These are phyloP conservation scores for Palythoa grandiflora DNA, from an alignment of 92 coral and sea anemone genomes.

Conservation along the genomic window DNA sequence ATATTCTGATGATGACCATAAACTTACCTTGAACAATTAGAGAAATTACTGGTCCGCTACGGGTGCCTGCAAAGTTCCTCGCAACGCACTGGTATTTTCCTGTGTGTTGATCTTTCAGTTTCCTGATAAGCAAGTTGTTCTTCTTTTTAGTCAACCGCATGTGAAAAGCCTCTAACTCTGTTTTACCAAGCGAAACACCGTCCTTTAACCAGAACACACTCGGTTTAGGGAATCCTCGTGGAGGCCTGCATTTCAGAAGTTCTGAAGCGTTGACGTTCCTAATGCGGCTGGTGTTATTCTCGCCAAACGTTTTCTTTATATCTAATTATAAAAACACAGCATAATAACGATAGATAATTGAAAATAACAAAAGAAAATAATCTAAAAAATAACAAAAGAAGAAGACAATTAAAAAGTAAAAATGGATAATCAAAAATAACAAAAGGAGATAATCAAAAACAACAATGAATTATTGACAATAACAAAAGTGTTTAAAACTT, in stretches of 20 bases:
- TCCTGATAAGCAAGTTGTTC: conserved; percentile 19
- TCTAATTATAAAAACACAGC: not conserved
- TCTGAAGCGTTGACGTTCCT: not conserved
- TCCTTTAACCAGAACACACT: not conserved
- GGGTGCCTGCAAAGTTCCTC: conserved; percentile 23
- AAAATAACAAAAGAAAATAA: too few species aligned
- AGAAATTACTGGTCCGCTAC: conserved; percentile 30
- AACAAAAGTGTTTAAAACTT: too few species aligned
- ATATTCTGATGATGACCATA: not conserved
- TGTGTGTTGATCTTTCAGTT: not conserved
- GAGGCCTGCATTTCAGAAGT: conserved; percentile 16
- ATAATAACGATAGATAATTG: not conserved
- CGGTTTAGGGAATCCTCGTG: not conserved
- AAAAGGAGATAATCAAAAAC: too few species aligned
- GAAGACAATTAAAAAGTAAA: too few species aligned
- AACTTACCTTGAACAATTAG: conserved; percentile 14
- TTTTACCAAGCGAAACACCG: not conserved
- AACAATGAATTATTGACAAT: too few species aligned
- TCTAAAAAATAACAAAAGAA: too few species aligned
- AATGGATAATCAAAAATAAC: too few species aligned
- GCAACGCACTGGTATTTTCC: conserved; percentile 36
- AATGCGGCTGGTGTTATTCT: not conserved
- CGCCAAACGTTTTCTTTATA: conserved; percentile 11
- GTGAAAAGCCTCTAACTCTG: not conserved
- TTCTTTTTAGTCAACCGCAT: conserved; percentile 9